Evolutionary conservation across 1,140 invertebrate species (phyloP).

Genomic region (Sitodiplosis mosellana): DNA sequence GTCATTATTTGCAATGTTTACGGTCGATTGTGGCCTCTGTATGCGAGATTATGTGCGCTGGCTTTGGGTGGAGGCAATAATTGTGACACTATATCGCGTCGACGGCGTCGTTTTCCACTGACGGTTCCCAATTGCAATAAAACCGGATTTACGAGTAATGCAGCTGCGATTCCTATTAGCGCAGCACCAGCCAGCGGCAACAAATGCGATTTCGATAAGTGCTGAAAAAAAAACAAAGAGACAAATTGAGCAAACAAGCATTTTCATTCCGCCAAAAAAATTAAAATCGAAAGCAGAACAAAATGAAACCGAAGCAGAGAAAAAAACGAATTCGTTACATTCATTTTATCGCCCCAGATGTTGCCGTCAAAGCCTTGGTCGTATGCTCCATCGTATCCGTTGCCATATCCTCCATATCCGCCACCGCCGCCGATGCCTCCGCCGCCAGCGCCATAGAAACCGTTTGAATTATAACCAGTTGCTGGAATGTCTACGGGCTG

Average conservation of each 20-base stretch:
- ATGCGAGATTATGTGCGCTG: background rate
- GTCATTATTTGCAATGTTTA: background rate
- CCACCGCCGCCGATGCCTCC: background rate
- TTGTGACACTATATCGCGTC: background rate
- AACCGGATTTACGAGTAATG: constrained; percentile 47
- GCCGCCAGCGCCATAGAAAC: background rate
- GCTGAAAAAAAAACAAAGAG: background rate
- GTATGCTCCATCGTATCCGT: background rate
- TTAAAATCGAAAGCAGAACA: too few species aligned
- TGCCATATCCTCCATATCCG: background rate
- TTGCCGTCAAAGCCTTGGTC: too few species aligned
- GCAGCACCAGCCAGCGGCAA: constrained; percentile 51
- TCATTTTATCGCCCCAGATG: too few species aligned
- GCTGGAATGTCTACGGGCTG: background rate
- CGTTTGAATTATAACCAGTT: background rate
- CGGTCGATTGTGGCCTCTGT: background rate
- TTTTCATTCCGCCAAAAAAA: too few species aligned
- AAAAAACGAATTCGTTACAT: too few species aligned
- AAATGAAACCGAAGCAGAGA: too few species aligned
- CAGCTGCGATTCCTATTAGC: constrained; percentile 49
- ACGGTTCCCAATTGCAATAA: constrained; percentile 47
- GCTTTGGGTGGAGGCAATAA: too few species aligned
- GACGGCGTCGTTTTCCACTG: constrained; percentile 18
- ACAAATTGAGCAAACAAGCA: too few species aligned
- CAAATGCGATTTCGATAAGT: constrained; percentile 11